phyloP scores from a whole-genome alignment of 2,888 invertebrate genomes.

The Scrobipalpa atriplicella region DNA sequence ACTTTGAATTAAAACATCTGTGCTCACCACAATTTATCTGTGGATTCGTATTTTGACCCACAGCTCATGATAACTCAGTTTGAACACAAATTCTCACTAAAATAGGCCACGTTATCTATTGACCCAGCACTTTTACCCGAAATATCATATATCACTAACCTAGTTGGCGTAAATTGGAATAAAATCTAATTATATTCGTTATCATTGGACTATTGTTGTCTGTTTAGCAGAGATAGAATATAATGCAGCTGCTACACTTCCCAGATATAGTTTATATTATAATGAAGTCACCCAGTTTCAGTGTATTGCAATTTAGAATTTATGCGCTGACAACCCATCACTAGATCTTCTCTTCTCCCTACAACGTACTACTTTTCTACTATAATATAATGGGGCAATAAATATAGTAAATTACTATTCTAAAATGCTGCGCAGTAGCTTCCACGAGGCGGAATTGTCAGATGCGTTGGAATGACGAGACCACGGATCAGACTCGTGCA shows the following conservation, averaged over 20 bases:
- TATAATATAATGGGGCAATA: not conserved
- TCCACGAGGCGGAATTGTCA: not conserved
- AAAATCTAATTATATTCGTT: not conserved
- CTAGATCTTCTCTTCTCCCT: no score
- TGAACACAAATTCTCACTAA: not conserved
- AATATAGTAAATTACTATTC: not conserved
- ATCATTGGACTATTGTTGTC: not conserved
- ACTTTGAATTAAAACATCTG: not conserved
- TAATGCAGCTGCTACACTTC: no score
- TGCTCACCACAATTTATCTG: not conserved
- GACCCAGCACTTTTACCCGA: conserved; percentile 6
- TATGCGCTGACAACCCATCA: no score
- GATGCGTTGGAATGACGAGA: conserved; percentile 3
- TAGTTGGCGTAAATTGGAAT: not conserved
- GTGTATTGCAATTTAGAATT: no score
- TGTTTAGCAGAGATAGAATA: no score
- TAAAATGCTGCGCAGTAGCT: not conserved
- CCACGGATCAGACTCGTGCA: no score
- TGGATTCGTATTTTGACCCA: not conserved
- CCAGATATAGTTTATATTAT: no score
- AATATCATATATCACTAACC: not conserved
- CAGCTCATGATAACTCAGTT: not conserved
- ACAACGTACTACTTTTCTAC: no score
- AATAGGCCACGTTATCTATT: conserved; percentile 4
- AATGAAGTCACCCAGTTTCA: no score